Evolutionary conservation across 2,888 invertebrate genomes (phyloP), one percentile per base, ranked within the genome.

Genomic region (Drosophila greeni): DNA sequence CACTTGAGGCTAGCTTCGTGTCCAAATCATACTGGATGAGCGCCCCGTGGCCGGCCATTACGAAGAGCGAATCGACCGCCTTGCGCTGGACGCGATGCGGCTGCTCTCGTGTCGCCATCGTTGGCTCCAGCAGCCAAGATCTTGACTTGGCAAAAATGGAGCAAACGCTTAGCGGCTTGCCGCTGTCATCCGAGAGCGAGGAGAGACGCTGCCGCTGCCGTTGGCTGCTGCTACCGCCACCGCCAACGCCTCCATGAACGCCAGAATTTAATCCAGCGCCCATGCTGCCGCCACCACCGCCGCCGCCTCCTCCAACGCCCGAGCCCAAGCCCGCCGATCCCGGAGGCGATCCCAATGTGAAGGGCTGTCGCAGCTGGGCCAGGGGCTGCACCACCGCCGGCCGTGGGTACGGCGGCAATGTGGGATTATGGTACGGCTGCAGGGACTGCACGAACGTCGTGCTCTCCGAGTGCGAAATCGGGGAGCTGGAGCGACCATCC

Each of bases 11-110:
- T 76, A 92, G 92, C 80, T 92, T 92, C 1, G 95, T 96, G 79
- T 97, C 95, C 85, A 98, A 91, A 86, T 95, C 93, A 81, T 98
- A 95, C 87, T 98, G 97, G 67, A 96, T 92, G 73, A 98, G 91
- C 57, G 92, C 93, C 26, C 97, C 98, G 84, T 94, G 94, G 82
- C 95, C 95, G 45, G 96, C 94, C 92, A 97, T 94, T 23, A 97
- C 92, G 88, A 95, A 97, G 11, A 98, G 90, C n/a, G 96, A 94
- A 85, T 97, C 95, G 18, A 94, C 92, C 14, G 94, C 91, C 82
- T 92, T 92, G 9, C 90, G 88, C 73, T 87, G 90, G 51, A 89
- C 88, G 76, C 85, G 89, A 85, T 85, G 89, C 62, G 86, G 86
- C 54, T 83, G 87, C 72, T 86, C 89, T 55, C 87, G 89, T 77